These are phyloP conservation scores for Chaenocephalus aceratus DNA, from an alignment of 2,113 vertebrate species.

Conservation along the genomic window DNA sequence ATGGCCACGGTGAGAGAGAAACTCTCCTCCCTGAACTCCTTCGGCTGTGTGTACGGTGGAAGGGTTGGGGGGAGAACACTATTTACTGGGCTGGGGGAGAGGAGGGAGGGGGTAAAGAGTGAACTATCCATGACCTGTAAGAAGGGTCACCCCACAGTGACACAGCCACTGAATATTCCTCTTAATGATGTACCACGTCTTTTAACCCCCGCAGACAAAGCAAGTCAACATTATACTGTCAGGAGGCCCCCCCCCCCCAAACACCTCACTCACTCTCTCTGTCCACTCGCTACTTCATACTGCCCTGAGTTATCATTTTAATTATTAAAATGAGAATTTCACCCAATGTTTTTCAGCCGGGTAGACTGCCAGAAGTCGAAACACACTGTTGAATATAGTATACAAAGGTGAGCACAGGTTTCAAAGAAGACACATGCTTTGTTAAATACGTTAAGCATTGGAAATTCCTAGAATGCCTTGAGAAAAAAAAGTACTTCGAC, in stretches of 20 bases:
- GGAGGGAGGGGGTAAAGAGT: conserved; percentile 42
- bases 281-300: conserved; percentile 42
- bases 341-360: conserved; percentile 44
- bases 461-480: background rate
- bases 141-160: conserved; percentile 69
- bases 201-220: conserved; percentile 75
- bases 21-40: conserved; percentile 22
- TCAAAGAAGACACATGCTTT: background rate
- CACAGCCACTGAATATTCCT: conserved; percentile 71
- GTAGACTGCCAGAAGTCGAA: conserved; percentile 13
- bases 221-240: conserved; percentile 70
- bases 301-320: conserved; percentile 66
- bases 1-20: conserved; percentile 31
- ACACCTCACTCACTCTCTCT: conserved; percentile 21
- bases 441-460: background rate
- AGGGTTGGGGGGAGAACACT: conserved; percentile 12
- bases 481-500: conserved; percentile 1
- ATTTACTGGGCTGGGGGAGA: too few relatives aligned
- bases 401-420: conserved; percentile 3
- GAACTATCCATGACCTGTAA: conserved; percentile 81
- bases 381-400: conserved; percentile 14
- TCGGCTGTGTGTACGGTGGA: conserved; percentile 32
- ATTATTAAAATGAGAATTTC: conserved; percentile 74
- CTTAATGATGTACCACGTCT: conserved; percentile 75
- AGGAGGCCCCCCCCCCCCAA: conserved; percentile 47